Percentiles rank a stretch among this genome's conserved stretches.
Evolutionary conservation across 2,888 invertebrate genomes (phyloP).

Genomic region (Stenichneumon culpator): DNA sequence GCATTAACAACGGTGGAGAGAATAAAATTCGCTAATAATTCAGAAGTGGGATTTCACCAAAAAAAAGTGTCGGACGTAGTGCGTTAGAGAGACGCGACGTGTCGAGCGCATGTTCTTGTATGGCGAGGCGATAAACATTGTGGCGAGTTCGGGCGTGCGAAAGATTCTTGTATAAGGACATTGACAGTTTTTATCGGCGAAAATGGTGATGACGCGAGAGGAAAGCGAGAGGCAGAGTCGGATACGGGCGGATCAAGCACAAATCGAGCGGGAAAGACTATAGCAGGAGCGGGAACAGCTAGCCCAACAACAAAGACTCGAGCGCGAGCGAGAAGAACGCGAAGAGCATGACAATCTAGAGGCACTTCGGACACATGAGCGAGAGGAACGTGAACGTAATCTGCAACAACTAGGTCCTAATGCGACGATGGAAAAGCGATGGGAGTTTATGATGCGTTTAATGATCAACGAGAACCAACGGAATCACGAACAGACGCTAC

Average conservation of each 20-base stretch:
- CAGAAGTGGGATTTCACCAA: constrained; percentile 46
- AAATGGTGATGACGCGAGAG: constrained; percentile 32
- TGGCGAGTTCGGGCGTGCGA: constrained; percentile 10
- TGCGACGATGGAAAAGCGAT: constrained; percentile 82
- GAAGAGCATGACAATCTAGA: background rate
- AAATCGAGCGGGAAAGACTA: background rate
- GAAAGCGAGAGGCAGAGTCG: background rate
- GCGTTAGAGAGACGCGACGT: constrained; percentile 5
- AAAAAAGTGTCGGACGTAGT: background rate
- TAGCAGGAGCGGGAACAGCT: background rate
- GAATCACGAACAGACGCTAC: constrained; percentile 38
- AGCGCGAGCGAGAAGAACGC: background rate
- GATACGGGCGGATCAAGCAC: too few relatives aligned
- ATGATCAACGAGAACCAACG: constrained; percentile 41
- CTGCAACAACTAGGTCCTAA: constrained; percentile 11
- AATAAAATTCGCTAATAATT: constrained; percentile 35
- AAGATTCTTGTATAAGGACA: background rate
- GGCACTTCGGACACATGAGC: background rate
- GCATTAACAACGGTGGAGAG: too few relatives aligned
- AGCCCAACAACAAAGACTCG: background rate
- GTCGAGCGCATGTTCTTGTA: background rate
- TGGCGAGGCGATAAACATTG: background rate
- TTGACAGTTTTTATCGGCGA: background rate
- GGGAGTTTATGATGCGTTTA: constrained; percentile 78
- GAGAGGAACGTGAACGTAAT: background rate